Percentiles rank a stretch among this genome's conserved stretches.
phyloP scores from a whole-genome alignment of 23 tunicate species.

The Clavelina lepadiformis region DNA sequence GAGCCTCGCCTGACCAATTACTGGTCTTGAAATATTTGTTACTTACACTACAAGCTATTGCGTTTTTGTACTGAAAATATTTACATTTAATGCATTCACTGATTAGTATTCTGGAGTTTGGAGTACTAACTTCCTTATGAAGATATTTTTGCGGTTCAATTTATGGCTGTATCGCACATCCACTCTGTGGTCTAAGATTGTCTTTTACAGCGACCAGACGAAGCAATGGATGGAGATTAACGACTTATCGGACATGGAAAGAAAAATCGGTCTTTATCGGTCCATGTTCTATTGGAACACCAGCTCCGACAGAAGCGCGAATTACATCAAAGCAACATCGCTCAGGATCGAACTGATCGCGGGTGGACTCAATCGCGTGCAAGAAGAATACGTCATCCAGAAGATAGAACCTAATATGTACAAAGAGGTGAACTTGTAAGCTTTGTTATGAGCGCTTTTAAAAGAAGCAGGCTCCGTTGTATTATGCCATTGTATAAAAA shows the following conservation, averaged over 20 bases:
- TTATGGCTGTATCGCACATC: no score
- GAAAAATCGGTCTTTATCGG: conserved; percentile 72
- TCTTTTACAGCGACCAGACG: conserved; percentile 59
- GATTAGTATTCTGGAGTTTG: no score
- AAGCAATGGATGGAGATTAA: conserved; percentile 86
- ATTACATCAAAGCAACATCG: conserved; percentile 74
- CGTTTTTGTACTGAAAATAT: no score
- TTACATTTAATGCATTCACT: no score
- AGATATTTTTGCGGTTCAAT: no score
- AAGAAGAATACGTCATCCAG: conserved; percentile 77
- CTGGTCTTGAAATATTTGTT: no score
- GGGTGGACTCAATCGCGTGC: conserved; percentile 63
- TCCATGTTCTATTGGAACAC: conserved; percentile 91
- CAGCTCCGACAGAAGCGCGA: conserved; percentile 69
- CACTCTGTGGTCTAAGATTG: no score
- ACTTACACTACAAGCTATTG: no score
- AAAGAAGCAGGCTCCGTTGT: no score
- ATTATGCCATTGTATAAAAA: background rate
- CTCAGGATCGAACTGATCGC: conserved; percentile 79
- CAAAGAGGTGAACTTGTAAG: conserved; percentile 40
- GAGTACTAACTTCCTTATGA: no score
- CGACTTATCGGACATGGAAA: conserved; percentile 78
- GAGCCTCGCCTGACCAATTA: no score
- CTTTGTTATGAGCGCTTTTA: background rate
- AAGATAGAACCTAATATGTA: conserved; percentile 67